phyloP scores from a whole-genome alignment of 1,140 invertebrate genomes.

The Helicoverpa armigera region DNA sequence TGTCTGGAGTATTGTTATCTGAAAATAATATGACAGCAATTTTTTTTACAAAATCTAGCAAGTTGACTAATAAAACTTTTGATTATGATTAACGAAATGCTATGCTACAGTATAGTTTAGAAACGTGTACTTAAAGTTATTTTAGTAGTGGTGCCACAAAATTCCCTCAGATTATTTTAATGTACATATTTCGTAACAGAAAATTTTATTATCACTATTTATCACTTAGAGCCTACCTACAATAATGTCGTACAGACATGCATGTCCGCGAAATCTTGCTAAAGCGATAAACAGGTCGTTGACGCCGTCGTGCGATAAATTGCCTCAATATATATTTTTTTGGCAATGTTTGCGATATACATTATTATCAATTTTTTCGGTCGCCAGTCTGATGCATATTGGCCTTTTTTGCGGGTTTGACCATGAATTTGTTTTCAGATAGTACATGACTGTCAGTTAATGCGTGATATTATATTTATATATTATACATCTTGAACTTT shows the following conservation, averaged over 20 bases:
- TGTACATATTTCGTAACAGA: conserved; percentile 26
- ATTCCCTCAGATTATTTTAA: not conserved
- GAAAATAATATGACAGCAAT: too few species aligned
- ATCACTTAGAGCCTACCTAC: conserved; percentile 52
- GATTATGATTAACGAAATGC: too few species aligned
- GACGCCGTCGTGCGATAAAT: conserved; percentile 68
- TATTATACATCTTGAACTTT: too few species aligned
- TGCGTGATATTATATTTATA: not conserved
- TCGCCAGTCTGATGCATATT: conserved; percentile 38
- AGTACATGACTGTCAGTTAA: not conserved
- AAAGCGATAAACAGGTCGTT: conserved; percentile 77
- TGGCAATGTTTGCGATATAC: conserved; percentile 56
- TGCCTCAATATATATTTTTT: conserved; percentile 51
- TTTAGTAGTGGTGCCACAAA: too few species aligned
- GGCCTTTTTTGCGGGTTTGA: conserved; percentile 21
- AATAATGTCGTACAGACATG: conserved; percentile 53
- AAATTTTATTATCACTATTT: conserved; percentile 64
- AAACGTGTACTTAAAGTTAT: too few species aligned
- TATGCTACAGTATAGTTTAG: too few species aligned
- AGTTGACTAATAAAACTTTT: too few species aligned
- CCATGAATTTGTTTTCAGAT: conserved; percentile 12
- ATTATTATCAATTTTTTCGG: conserved; percentile 44
- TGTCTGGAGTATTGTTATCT: too few species aligned
- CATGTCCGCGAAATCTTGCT: conserved; percentile 69
- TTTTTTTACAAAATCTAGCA: too few species aligned